A percentile compares a stretch with the other conserved stretches of the same genome.
Conservation (phyloP, 1,140 invertebrate species). For the Drosophila biarmipes region DNA sequence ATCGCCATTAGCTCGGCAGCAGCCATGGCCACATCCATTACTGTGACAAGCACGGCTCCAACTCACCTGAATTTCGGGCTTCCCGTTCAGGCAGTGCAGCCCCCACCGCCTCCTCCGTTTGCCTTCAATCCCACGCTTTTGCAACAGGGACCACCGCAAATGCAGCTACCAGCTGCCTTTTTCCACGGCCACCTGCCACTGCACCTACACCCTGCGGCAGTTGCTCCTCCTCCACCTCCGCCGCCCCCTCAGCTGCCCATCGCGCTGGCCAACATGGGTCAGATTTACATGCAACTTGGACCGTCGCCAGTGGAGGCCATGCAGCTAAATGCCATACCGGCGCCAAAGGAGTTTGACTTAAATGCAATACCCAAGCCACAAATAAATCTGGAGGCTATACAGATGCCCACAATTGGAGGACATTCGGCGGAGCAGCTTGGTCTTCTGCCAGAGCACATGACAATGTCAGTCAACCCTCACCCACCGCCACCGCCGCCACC, state of each 20-base stretch:
- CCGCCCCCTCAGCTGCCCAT: constrained; percentile 77
- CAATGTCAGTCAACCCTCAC: constrained; percentile 38
- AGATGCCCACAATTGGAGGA: constrained; percentile 64
- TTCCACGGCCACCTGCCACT: constrained; percentile 65
- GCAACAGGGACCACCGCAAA: constrained; percentile 63
- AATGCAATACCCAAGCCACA: constrained; percentile 83
- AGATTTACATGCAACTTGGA: constrained; percentile 76
- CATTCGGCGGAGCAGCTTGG: constrained; percentile 43
- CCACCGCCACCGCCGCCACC: constrained; percentile 66
- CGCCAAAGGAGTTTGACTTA: constrained; percentile 81
- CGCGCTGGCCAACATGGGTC: constrained; percentile 63
- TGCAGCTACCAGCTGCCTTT: constrained; percentile 61
- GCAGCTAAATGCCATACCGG: constrained; percentile 77
- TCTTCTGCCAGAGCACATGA: constrained; percentile 47
- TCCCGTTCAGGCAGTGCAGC: constrained; percentile 74
- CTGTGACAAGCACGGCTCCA: constrained; percentile 63
- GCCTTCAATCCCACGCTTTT: constrained; percentile 83
- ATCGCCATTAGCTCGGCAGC: constrained; percentile 48
- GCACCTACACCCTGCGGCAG: constrained; percentile 66
- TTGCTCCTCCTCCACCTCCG: constrained; percentile 77
- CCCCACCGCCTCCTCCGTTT: constrained; percentile 82
- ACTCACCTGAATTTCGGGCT: constrained; percentile 68
- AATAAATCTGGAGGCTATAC: constrained; percentile 76
- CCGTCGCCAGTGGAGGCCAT: constrained; percentile 64
- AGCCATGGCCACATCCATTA: constrained; percentile 43